Evolutionary conservation across 1,140 invertebrate genomes (phyloP), one percentile per base, ranked within the genome.

Genomic region (Cyclargus thomasi): DNA sequence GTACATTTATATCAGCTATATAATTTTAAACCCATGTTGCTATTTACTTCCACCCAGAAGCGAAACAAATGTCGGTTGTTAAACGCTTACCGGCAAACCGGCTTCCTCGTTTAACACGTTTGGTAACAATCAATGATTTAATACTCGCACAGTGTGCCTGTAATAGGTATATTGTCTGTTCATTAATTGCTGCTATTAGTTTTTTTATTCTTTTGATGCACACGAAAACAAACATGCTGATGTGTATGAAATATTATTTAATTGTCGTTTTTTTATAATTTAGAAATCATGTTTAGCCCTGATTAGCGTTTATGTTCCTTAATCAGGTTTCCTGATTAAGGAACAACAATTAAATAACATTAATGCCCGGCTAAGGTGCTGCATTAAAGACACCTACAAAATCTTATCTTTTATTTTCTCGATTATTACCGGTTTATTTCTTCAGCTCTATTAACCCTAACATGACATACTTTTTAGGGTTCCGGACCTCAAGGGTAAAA

Each of bases 51-150:
- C 39, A 47, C 39, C 39, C 39, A 47, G 39, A 47, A 47, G 39
- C 39, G 39, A 47, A 35, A 47, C 39, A 47, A 14, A 47, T 3
- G 11, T 47, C 39, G 39, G 39, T 47, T 47, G 39, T 47, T 29
- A 29, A 29, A 29, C 8, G 29, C 29, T 16, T 47, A 16, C 39
- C 39, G 39, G 39, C 39, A 47, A 47, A 47, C 39, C 39, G 39
- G 39, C 39, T 47, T 47, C 39, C 39, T 47, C 14, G 39, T 47
- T 47, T 2, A 47, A 47, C 14, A 16, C 39, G 39, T 47, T 47
- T 47, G 21, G 20, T 59, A 59, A 59, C 10, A 59, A 59, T 59
- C 20, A 55, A 20, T 21, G 17, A 59, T 59, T 59, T 59, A 59
- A 55, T 18, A 59, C 55, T 20, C 20, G 55, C 18, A 5, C 55